Percentiles rank a stretch among this genome's conserved stretches.
Evolutionary conservation across 2,113 vertebrate genomes (phyloP).

Genomic region (Nesoenas mayeri): DNA sequence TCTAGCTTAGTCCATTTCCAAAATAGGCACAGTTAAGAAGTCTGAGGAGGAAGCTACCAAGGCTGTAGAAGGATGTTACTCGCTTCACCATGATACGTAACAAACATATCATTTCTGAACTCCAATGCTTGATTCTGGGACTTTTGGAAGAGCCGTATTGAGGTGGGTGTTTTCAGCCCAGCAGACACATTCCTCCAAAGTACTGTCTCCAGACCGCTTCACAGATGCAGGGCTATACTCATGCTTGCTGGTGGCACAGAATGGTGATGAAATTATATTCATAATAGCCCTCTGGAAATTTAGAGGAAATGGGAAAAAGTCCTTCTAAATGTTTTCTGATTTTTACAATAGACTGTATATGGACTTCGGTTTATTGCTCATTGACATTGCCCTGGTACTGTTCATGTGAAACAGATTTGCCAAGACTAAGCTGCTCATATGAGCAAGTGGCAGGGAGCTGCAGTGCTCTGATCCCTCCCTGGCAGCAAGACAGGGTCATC

Average conservation of each 20-base stretch:
- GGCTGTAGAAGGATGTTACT: neutral
- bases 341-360: accelerated
- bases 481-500: neutral
- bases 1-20: neutral
- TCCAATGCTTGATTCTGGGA: neutral
- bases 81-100: neutral
- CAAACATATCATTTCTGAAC: neutral
- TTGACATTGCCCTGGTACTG: neutral
- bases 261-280: neutral
- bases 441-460: neutral
- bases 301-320: neutral
- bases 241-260: neutral
- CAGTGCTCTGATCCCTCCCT: neutral
- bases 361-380: neutral
- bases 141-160: neutral
- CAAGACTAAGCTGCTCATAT: neutral
- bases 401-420: neutral
- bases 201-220: neutral
- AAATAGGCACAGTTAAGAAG: neutral
- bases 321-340: neutral
- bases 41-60: neutral
- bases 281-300: neutral
- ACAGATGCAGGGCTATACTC: neutral
- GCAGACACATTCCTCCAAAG: accelerated
- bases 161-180: neutral